Percentiles rank a stretch among this genome's conserved stretches.
Conservation (phyloP, 2,888 invertebrate species). For the Oligia latruncula region DNA sequence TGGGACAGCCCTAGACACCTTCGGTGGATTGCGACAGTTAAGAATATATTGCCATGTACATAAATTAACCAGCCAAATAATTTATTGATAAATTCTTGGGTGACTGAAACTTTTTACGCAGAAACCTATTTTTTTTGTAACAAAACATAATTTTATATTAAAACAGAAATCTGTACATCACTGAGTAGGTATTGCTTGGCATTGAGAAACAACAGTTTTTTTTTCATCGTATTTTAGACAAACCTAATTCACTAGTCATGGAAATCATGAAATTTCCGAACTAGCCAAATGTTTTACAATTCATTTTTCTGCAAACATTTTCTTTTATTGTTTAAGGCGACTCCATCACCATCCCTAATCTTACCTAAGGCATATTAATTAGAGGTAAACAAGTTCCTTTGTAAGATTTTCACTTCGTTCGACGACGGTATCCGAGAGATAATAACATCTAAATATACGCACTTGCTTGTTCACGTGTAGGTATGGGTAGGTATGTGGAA, state of each 20-base stretch:
- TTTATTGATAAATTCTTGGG: background rate
- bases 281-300: background rate
- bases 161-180: background rate
- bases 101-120: background rate
- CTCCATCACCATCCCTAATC: constrained; percentile 66
- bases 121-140: background rate
- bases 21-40: background rate
- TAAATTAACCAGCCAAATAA: background rate
- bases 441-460: constrained; percentile 67
- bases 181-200: background rate
- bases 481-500: constrained; percentile 27
- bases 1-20: background rate
- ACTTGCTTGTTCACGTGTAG: constrained; percentile 20
- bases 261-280: background rate
- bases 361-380: constrained; percentile 85
- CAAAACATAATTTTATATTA: background rate
- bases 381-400: constrained; percentile 88
- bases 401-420: constrained; percentile 82
- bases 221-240: background rate
- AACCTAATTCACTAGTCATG: background rate
- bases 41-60: background rate
- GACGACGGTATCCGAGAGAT: constrained; percentile 73
- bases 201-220: background rate
- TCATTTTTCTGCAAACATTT: background rate
- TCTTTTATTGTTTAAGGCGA: constrained; percentile 24